These are phyloP conservation scores for Phaonia tiefii DNA, from an alignment of 2,888 invertebrate genomes.

Conservation along the genomic window DNA sequence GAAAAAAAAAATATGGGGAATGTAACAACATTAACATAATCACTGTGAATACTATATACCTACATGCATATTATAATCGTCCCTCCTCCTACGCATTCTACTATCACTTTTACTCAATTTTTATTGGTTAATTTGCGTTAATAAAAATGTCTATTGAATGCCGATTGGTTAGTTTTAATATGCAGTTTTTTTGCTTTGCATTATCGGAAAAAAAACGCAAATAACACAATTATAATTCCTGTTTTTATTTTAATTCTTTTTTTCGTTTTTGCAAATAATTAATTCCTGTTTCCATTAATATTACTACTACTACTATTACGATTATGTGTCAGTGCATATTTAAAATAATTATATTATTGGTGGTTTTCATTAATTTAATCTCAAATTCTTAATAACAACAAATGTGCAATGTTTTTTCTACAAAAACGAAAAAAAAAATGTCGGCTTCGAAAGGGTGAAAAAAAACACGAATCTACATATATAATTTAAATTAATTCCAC, in stretches of 20 bases:
- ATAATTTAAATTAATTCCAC: slow-evolving; percentile 66
- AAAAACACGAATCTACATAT: slow-evolving; percentile 30
- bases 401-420: slow-evolving; percentile 11
- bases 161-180: slow-evolving; percentile 57
- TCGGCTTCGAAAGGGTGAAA: not conserved
- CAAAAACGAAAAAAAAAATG: not conserved
- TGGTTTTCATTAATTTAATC: slow-evolving; percentile 66
- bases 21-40: no score
- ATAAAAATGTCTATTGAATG: slow-evolving; percentile 40
- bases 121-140: slow-evolving; percentile 59
- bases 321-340: slow-evolving; percentile 66
- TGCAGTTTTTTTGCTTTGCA: not conserved
- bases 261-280: slow-evolving; percentile 57
- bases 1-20: no score
- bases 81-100: not conserved
- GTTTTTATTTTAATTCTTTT: not conserved
- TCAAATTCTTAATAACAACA: slow-evolving; percentile 60
- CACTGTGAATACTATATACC: no score
- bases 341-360: slow-evolving; percentile 67
- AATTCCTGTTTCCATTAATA: slow-evolving; percentile 61
- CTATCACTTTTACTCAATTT: not conserved
- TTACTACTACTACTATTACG: slow-evolving; percentile 55
- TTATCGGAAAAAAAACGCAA: not conserved
- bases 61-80: not conserved
- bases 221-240: slow-evolving; percentile 17